Evolutionary conservation across 2,113 vertebrate species (phyloP), one percentile per base, ranked within the genome.

Genomic region (Craseonycteris thonglongyai): DNA sequence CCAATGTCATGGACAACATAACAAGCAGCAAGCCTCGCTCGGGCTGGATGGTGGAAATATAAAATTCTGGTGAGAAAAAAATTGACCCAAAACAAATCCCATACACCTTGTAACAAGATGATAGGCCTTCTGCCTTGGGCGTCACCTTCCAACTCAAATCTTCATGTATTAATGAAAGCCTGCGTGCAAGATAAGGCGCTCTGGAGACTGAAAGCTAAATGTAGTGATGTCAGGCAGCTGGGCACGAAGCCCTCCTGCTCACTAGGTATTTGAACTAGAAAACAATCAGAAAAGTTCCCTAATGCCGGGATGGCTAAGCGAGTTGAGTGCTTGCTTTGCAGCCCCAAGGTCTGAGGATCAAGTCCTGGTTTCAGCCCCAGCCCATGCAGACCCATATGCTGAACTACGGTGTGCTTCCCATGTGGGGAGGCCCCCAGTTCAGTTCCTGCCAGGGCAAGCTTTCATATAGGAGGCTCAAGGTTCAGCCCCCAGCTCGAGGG

Each of bases 51-150:
- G 47, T 21, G 10, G 66, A 76, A 69, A 93, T 30, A 80, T 87
- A 69, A 79, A 95, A 93, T 91, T 91, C 87, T 42, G 54, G 85
- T 38, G 40, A 89, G 30, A 83, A 86, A 21, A 71, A 74, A 58
- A 51, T 68, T 0, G 12, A 54, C 63, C 35, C 40, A 8, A 78
- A 94, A 49, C 14, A 80, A 90, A 92, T 56, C 16, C 24, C 69
- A 49, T 24, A 35, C 21, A 65, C 9, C 40, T 54, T 76, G 12
- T 90, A 80, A 80, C 47, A 49, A 68, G 68, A 72, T 40, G 16
- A 71, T 49, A 90, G 75, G 28, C 56, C 54, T 61, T 84, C 33
- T 68, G n/a, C 90, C 68, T 45, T 42, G n/a, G 63, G 30, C 11
- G 3, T 40, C 22, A 2, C 16, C 11, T 22, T 45, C 59, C 71